Percentiles rank a stretch among this genome's conserved stretches.
Evolutionary conservation across 1,140 invertebrate species (phyloP).

Genomic region (Cepaea nemoralis): DNA sequence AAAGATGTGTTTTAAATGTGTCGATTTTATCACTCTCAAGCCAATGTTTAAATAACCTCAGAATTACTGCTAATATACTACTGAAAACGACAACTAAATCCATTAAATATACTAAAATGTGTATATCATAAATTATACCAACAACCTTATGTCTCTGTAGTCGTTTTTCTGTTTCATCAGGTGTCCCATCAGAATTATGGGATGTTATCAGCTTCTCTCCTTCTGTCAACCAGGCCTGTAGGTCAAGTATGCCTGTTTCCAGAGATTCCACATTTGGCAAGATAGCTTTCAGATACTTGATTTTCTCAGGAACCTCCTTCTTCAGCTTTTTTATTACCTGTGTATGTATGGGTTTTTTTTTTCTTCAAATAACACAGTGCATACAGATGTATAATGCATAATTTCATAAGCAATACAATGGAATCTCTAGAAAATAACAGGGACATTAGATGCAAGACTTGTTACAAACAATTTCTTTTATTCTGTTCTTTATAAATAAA

Average conservation of each 20-base stretch:
- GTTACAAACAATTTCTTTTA: too few species aligned
- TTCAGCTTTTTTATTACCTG: slow-evolving; percentile 80
- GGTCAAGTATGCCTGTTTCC: slow-evolving; percentile 87
- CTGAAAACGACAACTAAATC: not conserved
- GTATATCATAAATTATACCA: not conserved
- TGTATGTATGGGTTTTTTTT: too few species aligned
- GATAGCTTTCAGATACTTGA: slow-evolving; percentile 72
- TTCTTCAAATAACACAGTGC: too few species aligned
- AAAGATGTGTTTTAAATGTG: too few species aligned
- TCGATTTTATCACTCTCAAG: not conserved
- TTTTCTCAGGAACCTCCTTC: slow-evolving; percentile 73
- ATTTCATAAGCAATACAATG: too few species aligned
- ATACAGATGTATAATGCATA: too few species aligned
- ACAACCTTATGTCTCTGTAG: slow-evolving; percentile 84
- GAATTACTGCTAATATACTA: too few species aligned
- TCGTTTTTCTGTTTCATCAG: slow-evolving; percentile 81
- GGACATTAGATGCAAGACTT: too few species aligned
- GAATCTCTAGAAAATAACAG: too few species aligned
- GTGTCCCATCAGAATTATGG: slow-evolving; percentile 78
- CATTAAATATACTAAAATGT: too few species aligned
- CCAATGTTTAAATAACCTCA: too few species aligned
- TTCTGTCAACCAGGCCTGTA: slow-evolving; percentile 86
- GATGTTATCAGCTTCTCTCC: slow-evolving; percentile 82
- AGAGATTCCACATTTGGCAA: slow-evolving; percentile 90
- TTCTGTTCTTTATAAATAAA: too few species aligned